Percentiles rank a stretch among this genome's conserved stretches.
phyloP scores from a whole-genome alignment of 2,113 vertebrate genomes.

The Nothoprocta perdicaria region DNA sequence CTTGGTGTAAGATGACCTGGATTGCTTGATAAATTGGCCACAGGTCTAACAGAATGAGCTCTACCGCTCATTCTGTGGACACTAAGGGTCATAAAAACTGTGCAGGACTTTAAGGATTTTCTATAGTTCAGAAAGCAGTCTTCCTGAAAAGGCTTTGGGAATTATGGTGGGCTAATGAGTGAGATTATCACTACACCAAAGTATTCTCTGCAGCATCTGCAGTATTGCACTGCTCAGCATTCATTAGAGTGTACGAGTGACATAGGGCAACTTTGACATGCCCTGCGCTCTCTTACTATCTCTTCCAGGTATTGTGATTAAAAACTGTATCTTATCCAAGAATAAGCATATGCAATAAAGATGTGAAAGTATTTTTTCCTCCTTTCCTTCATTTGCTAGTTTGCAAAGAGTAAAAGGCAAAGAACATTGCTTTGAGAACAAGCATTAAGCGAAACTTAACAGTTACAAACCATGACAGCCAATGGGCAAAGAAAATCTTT shows the following conservation, averaged over 20 bases:
- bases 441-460: background rate
- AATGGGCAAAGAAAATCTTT: background rate
- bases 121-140: background rate
- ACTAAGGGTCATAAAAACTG: background rate
- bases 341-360: background rate
- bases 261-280: too few relatives aligned
- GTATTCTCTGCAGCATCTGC: background rate
- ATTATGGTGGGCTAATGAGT: background rate
- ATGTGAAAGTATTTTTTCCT: too few relatives aligned
- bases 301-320: background rate
- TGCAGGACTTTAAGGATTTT: background rate
- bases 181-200: background rate
- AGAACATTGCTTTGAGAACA: background rate
- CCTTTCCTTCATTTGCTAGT: background rate
- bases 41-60: background rate
- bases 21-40: background rate
- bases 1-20: background rate
- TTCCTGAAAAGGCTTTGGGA: background rate
- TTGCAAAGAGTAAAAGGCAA: background rate
- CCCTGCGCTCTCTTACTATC: background rate
- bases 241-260: background rate
- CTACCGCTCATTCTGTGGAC: accelerated
- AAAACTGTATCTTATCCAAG: background rate
- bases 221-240: background rate
- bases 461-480: background rate